phyloP scores from a whole-genome alignment of 2,113 vertebrate genomes.

The Gulo gulo region DNA sequence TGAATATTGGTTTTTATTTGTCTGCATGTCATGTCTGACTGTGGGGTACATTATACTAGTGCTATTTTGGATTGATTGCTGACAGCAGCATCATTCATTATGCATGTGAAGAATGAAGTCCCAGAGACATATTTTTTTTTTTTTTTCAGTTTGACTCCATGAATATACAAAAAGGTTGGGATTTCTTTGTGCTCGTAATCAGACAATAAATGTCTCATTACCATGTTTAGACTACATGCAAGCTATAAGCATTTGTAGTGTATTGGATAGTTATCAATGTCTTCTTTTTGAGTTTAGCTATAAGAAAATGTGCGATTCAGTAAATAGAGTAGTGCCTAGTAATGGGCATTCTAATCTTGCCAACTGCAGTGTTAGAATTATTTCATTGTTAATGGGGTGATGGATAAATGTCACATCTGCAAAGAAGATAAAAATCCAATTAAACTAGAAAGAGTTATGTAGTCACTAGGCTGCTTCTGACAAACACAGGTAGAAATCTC shows the following conservation, averaged over 20 bases:
- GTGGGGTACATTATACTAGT: not conserved
- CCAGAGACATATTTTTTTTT: constrained; percentile 51
- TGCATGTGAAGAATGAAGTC: constrained; percentile 43
- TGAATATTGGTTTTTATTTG: constrained; percentile 60
- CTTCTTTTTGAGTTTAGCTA: not conserved
- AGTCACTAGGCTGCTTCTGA: not conserved
- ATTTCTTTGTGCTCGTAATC: constrained; percentile 34
- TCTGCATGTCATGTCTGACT: constrained; percentile 40
- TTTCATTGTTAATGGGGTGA: not conserved
- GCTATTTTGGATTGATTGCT: constrained; percentile 66
- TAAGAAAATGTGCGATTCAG: not conserved
- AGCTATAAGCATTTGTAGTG: not conserved
- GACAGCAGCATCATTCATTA: constrained; percentile 57
- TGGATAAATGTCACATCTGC: not conserved
- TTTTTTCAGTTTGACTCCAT: constrained; percentile 47
- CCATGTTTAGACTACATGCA: constrained; percentile 32
- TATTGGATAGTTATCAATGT: not conserved
- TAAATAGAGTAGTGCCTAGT: not conserved
- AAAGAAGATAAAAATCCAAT: not conserved
- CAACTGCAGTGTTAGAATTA: not conserved
- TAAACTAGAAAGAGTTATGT: not conserved
- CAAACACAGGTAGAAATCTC: not conserved
- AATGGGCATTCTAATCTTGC: not conserved
- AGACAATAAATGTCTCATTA: constrained; percentile 44
- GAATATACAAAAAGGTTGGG: constrained; percentile 60